Percentiles rank a stretch among this genome's conserved stretches.
These are phyloP conservation scores for Idris sp. DNA, from an alignment of 1,140 invertebrate species.

Conservation along the genomic window DNA sequence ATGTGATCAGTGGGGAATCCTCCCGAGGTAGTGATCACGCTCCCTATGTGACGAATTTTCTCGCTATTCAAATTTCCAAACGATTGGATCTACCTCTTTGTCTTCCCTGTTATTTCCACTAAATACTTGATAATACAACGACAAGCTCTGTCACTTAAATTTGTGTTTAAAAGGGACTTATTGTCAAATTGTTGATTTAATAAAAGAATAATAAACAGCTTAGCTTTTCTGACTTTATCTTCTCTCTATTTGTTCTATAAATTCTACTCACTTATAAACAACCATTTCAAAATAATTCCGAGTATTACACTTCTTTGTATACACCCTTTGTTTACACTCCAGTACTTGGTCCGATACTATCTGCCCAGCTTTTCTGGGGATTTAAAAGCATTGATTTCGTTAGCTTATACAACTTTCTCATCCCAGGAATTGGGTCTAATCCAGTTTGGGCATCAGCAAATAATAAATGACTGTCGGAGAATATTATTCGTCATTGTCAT, in stretches of 20 bases:
- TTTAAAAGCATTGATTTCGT: conserved; percentile 11
- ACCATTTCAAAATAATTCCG: conserved; percentile 1
- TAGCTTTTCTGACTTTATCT: not conserved
- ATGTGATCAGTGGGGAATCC: too few species aligned
- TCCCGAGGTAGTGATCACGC: too few species aligned
- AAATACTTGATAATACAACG: conserved; percentile 31
- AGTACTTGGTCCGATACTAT: conserved; percentile 1
- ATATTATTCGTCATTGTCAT: conserved; percentile 70
- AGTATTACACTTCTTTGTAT: not conserved
- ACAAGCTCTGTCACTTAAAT: conserved; percentile 3
- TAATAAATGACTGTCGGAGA: conserved; percentile 67
- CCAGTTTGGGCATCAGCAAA: conserved; percentile 36
- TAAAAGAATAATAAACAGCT: conserved; percentile 6
- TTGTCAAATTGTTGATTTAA: conserved; percentile 7
- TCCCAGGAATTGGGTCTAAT: conserved; percentile 7
- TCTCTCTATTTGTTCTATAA: not conserved
- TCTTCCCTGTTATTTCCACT: not conserved
- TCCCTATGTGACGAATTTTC: too few species aligned
- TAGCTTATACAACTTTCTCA: conserved; percentile 1
- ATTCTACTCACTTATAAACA: not conserved
- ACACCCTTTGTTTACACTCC: conserved; percentile 25
- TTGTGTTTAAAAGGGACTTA: not conserved
- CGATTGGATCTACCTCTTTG: conserved; percentile 3
- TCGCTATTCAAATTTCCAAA: conserved; percentile 20
- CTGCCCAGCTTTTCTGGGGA: conserved; percentile 9